phyloP scores from a whole-genome alignment of 2,888 invertebrate species.

The Argynnis bischoffii region DNA sequence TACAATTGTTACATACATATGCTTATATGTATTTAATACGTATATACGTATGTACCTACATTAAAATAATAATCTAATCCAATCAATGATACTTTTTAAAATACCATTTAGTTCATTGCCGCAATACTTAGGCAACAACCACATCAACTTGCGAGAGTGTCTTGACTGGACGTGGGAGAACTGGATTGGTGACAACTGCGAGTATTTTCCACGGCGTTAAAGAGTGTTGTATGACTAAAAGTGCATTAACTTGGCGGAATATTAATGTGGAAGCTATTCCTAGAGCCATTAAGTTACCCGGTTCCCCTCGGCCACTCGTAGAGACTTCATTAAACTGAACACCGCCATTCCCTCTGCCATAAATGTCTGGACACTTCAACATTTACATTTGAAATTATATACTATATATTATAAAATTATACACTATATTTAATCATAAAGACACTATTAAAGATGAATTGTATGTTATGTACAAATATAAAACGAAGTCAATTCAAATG shows the following conservation, averaged over 20 bases:
- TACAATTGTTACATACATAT: no score
- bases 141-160: constrained; percentile 50
- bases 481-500: no score
- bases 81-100: not conserved
- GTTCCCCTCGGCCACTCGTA: constrained; percentile 28
- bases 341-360: constrained; percentile 27
- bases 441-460: no score
- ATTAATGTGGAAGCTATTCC: constrained; percentile 61
- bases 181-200: constrained; percentile 65
- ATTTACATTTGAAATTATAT: constrained; percentile 18
- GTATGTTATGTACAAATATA: no score
- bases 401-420: not conserved
- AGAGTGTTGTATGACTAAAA: constrained; percentile 49
- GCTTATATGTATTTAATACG: no score
- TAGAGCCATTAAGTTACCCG: constrained; percentile 53
- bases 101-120: constrained; percentile 6
- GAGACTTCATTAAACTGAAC: constrained; percentile 39
- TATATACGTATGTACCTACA: no score
- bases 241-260: constrained; percentile 60
- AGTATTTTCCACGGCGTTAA: constrained; percentile 51
- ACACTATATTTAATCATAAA: not conserved
- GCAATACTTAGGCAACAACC: constrained; percentile 45
- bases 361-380: constrained; percentile 25
- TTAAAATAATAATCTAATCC: not conserved
- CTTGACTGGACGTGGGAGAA: constrained; percentile 70